Conservation (phyloP, 2,113 vertebrate genomes). For the Sterrhoptilus dennistouni region DNA sequence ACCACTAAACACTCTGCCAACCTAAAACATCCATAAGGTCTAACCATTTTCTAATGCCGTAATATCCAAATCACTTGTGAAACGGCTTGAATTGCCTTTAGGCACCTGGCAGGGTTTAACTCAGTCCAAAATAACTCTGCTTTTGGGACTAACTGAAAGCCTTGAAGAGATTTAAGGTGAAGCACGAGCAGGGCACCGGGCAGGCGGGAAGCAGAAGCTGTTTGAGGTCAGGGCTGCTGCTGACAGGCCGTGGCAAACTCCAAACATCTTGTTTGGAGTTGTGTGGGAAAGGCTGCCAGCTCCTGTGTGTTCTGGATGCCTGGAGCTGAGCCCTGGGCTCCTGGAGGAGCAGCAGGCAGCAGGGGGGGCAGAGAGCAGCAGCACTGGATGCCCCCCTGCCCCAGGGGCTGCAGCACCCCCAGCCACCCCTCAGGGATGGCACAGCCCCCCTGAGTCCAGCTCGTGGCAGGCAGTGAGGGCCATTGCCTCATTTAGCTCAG, state of each 20-base stretch:
- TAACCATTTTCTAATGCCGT: background rate
- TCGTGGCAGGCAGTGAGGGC: accelerated
- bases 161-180: background rate
- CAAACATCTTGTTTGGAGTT: background rate
- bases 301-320: background rate
- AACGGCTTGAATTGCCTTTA: background rate
- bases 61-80: background rate
- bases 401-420: background rate
- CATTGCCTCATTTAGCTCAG: accelerated
- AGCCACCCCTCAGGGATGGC: background rate
- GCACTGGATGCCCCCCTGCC: background rate
- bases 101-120: background rate
- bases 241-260: background rate
- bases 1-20: background rate
- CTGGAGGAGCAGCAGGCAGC: too few species aligned
- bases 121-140: background rate
- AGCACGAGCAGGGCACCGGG: accelerated
- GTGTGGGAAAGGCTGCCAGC: background rate
- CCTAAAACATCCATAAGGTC: background rate
- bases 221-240: background rate
- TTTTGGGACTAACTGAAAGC: background rate
- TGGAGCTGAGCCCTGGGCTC: background rate
- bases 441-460: background rate
- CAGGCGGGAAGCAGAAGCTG: background rate
- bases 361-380: background rate